phyloP scores from a whole-genome alignment of 2,888 invertebrate species.

The Oscheius sp. region DNA sequence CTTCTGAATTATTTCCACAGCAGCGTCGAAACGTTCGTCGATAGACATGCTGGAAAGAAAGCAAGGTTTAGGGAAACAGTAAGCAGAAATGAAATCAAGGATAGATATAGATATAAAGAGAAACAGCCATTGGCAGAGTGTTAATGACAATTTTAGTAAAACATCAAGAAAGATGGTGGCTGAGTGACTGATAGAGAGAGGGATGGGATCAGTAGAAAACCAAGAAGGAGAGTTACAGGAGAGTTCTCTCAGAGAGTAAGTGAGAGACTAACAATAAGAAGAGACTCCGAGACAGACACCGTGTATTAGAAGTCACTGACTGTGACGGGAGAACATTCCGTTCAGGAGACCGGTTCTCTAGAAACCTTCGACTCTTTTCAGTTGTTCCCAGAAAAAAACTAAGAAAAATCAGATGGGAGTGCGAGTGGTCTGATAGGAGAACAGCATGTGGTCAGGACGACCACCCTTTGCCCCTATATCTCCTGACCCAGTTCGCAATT shows the following conservation, averaged over 20 bases:
- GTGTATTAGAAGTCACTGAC: too few species aligned
- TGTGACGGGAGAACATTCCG: too few species aligned
- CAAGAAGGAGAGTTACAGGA: too few species aligned
- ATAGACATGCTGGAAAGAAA: conserved; percentile 43
- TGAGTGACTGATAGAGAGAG: background rate
- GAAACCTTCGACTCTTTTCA: background rate
- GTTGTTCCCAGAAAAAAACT: background rate
- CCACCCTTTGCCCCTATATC: conserved; percentile 23
- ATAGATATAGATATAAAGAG: background rate
- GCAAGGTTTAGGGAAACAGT: background rate
- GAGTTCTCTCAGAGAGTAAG: too few species aligned
- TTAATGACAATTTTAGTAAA: too few species aligned
- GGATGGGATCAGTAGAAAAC: background rate
- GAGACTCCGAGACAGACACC: too few species aligned
- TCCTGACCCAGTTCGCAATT: conserved; percentile 29
- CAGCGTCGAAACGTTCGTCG: conserved; percentile 69
- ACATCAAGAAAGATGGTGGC: too few species aligned
- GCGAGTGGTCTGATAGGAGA: conserved; percentile 26
- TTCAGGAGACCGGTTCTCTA: too few species aligned
- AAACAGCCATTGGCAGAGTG: too few species aligned
- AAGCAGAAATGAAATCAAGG: background rate
- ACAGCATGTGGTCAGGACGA: background rate
- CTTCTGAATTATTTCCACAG: conserved; percentile 73
- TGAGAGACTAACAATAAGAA: too few species aligned
- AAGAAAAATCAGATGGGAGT: background rate